These are phyloP conservation scores for Formica aserva DNA, from an alignment of 2,888 invertebrate genomes.

Conservation along the genomic window DNA sequence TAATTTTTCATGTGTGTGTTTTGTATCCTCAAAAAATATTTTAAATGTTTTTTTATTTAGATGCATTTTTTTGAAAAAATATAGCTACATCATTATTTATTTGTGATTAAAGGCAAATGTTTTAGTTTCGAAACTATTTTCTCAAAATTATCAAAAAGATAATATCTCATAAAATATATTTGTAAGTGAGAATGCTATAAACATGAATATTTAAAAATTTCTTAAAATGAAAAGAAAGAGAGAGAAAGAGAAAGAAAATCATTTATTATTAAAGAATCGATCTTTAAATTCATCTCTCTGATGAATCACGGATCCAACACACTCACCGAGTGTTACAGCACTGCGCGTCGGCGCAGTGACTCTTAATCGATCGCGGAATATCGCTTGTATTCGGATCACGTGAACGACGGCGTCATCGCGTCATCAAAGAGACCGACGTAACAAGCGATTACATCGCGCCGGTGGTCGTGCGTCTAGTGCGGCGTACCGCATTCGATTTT, in stretches of 20 bases:
- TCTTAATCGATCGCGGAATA: slow-evolving; percentile 62
- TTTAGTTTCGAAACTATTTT: neutral
- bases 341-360: slow-evolving; percentile 46
- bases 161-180: neutral
- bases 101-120: neutral
- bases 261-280: slow-evolving; percentile 3
- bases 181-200: neutral
- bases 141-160: neutral
- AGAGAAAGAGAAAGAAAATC: neutral
- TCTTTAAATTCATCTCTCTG: neutral
- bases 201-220: neutral
- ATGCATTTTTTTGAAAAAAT: neutral
- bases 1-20: neutral
- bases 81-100: neutral
- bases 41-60: neutral
- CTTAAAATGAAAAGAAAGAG: neutral
- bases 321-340: neutral
- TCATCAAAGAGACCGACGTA: slow-evolving; percentile 38
- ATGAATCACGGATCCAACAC: slow-evolving; percentile 6
- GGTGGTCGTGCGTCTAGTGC: slow-evolving; percentile 6
- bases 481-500: neutral
- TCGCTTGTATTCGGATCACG: neutral
- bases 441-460: slow-evolving; percentile 5
- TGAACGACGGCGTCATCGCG: slow-evolving; percentile 14
- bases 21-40: neutral